These are phyloP conservation scores for Poicephalus gulielmi DNA, from an alignment of 2,113 vertebrate species.

Conservation along the genomic window DNA sequence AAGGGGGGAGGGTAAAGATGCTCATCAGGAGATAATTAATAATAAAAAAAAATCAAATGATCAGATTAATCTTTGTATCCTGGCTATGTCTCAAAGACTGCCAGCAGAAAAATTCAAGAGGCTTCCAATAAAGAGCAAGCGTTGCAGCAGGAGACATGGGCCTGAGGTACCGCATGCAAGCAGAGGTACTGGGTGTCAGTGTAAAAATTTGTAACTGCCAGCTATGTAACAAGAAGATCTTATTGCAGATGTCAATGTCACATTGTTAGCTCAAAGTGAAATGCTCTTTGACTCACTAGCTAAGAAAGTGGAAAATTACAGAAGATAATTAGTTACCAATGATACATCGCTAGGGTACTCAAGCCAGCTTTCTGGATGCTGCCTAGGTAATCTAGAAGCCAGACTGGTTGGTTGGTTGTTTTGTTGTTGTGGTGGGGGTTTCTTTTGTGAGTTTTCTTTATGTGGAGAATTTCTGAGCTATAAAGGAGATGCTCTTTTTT, in stretches of 20 bases:
- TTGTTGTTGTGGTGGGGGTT: neutral
- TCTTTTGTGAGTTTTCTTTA: neutral
- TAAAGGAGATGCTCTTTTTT: neutral
- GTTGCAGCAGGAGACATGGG: neutral
- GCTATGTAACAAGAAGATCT: neutral
- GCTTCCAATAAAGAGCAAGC: neutral
- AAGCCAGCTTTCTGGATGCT: neutral
- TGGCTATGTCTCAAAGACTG: neutral
- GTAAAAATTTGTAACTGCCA: neutral
- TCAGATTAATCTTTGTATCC: neutral
- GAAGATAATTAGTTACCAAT: neutral
- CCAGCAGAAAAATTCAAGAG: neutral
- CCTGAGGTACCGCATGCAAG: neutral
- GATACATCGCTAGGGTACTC: neutral
- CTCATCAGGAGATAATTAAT: conserved; percentile 14
- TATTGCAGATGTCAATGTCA: neutral
- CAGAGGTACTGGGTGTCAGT: neutral
- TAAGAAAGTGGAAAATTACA: neutral
- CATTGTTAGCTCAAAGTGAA: neutral
- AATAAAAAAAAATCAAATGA: conserved; percentile 1
- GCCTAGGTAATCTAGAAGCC: neutral
- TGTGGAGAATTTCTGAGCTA: neutral
- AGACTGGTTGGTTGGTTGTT: neutral
- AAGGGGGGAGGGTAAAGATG: neutral
- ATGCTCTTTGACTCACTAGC: neutral